A percentile compares a stretch with the other conserved stretches of the same genome.
phyloP scores from a whole-genome alignment of 2,797 vertebrate species.

The Margarornis squamiger region DNA sequence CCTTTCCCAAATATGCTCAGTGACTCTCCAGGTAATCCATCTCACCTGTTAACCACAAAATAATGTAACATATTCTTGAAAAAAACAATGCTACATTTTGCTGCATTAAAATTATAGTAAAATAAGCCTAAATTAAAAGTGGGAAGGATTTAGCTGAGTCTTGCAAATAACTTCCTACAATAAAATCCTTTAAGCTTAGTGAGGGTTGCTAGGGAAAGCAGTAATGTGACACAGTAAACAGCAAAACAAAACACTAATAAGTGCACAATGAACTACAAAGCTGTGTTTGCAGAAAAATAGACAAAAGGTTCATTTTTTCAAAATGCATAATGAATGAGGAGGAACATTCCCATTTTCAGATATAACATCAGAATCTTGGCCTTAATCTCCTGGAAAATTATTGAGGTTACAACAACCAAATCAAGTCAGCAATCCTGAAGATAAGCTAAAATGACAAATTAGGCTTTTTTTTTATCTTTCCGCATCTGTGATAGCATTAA shows the following conservation, averaged over 20 bases:
- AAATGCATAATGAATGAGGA: neutral
- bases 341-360: neutral
- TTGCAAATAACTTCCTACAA: neutral
- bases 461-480: neutral
- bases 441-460: conserved; percentile 53
- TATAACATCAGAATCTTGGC: neutral
- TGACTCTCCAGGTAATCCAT: neutral
- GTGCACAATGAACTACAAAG: neutral
- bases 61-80: neutral
- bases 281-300: neutral
- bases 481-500: conserved; percentile 12
- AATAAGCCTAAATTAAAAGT: neutral
- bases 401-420: conserved; percentile 20
- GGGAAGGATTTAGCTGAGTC: neutral
- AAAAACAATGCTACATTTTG: neutral
- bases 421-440: conserved; percentile 10
- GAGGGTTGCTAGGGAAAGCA: neutral
- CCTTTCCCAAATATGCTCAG: neutral
- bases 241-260: conserved; percentile 14
- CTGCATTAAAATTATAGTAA: neutral
- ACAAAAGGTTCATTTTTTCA: neutral
- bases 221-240: neutral
- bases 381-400: conserved; percentile 29
- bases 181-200: neutral
- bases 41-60: neutral